Percentiles rank a stretch among this genome's conserved stretches.
Evolutionary conservation across 2,797 vertebrate genomes (phyloP).

Genomic region (Fundulus diaphanus): DNA sequence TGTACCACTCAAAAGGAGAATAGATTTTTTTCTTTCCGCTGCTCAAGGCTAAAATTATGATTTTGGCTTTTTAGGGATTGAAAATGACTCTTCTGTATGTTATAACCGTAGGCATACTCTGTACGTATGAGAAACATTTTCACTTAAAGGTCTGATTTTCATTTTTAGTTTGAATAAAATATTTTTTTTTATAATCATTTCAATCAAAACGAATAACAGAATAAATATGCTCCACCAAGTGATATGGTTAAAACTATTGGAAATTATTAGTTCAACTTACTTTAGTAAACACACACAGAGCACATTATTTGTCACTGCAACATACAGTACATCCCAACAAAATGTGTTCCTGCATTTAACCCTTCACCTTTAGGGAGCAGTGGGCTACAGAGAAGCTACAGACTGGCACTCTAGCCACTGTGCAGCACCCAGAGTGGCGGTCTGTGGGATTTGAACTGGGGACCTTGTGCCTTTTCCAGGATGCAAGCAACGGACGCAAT

Average conservation of each 20-base stretch:
- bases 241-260: neutral
- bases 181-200: neutral
- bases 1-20: conserved; percentile 63
- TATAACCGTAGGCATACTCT: neutral
- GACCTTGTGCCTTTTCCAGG: too few relatives aligned
- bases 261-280: too few relatives aligned
- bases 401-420: too few relatives aligned
- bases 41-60: conserved; percentile 64
- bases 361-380: too few relatives aligned
- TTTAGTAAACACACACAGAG: neutral
- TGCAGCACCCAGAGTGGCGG: too few relatives aligned
- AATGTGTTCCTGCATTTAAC: too few relatives aligned
- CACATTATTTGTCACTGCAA: too few relatives aligned
- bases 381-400: too few relatives aligned
- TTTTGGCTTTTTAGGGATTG: conserved; percentile 63
- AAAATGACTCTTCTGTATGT: conserved; percentile 4
- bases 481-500: too few relatives aligned
- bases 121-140: neutral
- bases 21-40: conserved; percentile 63
- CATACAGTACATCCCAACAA: too few relatives aligned
- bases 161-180: neutral
- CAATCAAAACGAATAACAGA: neutral
- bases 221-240: neutral
- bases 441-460: too few relatives aligned
- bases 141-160: neutral